phyloP scores from a whole-genome alignment of 2,797 vertebrate genomes.

The Protosalanx chinensis region DNA sequence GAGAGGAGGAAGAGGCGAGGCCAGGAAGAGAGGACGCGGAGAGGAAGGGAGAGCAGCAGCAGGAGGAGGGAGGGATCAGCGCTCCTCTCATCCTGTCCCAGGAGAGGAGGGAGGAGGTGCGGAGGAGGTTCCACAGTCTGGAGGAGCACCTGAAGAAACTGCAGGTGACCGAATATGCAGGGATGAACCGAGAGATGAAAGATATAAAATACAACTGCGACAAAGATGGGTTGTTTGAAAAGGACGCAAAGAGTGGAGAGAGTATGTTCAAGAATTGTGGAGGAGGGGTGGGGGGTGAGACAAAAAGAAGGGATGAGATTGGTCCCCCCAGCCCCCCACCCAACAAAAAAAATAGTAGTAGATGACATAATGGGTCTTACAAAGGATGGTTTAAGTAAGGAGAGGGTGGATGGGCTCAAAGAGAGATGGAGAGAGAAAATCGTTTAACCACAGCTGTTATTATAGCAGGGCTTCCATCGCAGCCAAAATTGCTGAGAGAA shows the following conservation, averaged over 20 bases:
- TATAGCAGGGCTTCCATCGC: constrained; percentile 48
- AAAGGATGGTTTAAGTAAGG: constrained; percentile 60
- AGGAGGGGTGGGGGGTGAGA: constrained; percentile 14
- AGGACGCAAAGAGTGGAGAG: not conserved
- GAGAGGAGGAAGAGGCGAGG: constrained; percentile 35
- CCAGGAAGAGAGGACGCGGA: constrained; percentile 18
- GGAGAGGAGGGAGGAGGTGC: constrained; percentile 67
- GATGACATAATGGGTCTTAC: constrained; percentile 45
- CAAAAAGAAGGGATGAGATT: not conserved
- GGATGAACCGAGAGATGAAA: not conserved
- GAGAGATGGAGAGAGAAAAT: constrained; percentile 54
- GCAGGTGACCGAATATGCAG: constrained; percentile 66
- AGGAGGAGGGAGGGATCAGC: constrained; percentile 44
- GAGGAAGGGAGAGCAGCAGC: constrained; percentile 38
- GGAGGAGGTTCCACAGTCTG: constrained; percentile 66
- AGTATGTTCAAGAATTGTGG: constrained; percentile 18
- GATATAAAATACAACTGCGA: not conserved
- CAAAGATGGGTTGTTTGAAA: constrained; percentile 2
- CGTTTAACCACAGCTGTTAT: constrained; percentile 67
- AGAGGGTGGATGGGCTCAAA: constrained; percentile 31
- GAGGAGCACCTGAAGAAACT: constrained; percentile 74
- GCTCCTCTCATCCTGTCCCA: constrained; percentile 69
- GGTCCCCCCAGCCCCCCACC: not conserved
- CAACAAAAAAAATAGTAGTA: constrained; percentile 30
- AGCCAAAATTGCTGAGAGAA: constrained; percentile 61